Evolutionary conservation across 2,113 vertebrate genomes (phyloP), one percentile per base, ranked within the genome.

Genomic region (Antigone vipio): DNA sequence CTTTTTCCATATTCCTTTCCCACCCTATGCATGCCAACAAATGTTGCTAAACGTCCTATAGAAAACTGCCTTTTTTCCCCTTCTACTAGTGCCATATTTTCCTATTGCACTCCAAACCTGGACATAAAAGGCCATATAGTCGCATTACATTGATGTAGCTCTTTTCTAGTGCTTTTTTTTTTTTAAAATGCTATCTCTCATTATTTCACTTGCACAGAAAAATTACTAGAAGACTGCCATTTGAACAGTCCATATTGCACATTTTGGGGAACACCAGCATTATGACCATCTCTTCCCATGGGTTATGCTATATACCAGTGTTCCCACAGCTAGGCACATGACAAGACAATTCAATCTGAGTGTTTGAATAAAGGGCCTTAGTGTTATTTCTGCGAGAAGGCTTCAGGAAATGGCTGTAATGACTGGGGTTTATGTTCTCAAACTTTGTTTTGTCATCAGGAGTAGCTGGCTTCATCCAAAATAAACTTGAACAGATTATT

Each of bases 401-500:
- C 71, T 81, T 88, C 88, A 95, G 90, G 92, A 97, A 94, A 91
- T 78, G 2, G 47, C 38, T 83, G 42, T 60, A 90, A 55, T 84
- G 44, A 88, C 58, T 74, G 40, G 21, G 6, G 40, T 93, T 95
- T 85, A 78, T 77, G 52, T 78, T 94, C 74, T 73, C 81, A 85
- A 60, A 78, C 15, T 94, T 87, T 85, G 23, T 90, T 89, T 79
- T 92, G 67, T 55, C 55, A 56, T 60, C 40, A 27, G 56, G 34
- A 79, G 30, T 95, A 79, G 29, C 30, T 88, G 22, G 9, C 85
- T 60, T 95, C 55, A 63, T 66, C 49, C 92, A 88, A 58, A 86
- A 95, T 74, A 91, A 95, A 97, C 63, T 73, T 91, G 79, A 95
- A 92, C 59, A 89, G 74, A 53, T 68, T 59, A 76, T 74, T 81